Evolutionary conservation across 2,888 invertebrate species (phyloP).

Genomic region (Phortica okadai): DNA sequence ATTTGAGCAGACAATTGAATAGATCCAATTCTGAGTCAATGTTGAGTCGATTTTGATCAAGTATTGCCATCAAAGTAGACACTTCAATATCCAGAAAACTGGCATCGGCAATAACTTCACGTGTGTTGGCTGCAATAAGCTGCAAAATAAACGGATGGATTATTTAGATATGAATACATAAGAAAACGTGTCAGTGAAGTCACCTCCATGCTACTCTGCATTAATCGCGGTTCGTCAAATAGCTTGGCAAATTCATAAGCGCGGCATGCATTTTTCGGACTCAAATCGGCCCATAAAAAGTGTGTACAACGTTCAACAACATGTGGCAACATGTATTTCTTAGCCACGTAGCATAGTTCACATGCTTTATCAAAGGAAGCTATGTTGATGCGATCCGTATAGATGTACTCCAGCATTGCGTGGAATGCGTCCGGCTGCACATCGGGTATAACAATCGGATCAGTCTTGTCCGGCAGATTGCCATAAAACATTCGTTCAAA

Average conservation of each 20-base stretch:
- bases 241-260: conserved; percentile 91
- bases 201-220: conserved; percentile 88
- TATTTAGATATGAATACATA: not conserved
- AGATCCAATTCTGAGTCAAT: conserved; percentile 87
- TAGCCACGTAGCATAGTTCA: conserved; percentile 91
- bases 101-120: conserved; percentile 84
- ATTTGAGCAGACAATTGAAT: conserved; percentile 85
- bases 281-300: conserved; percentile 84
- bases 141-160: not conserved
- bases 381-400: conserved; percentile 87
- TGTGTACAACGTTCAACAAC: conserved; percentile 89
- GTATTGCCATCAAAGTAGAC: conserved; percentile 84
- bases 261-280: conserved; percentile 87
- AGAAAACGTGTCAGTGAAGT: conserved; percentile 16
- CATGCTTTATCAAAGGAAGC: conserved; percentile 91
- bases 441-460: conserved; percentile 88
- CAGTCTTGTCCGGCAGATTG: conserved; percentile 86
- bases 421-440: conserved; percentile 92
- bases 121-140: conserved; percentile 86
- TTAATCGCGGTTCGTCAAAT: conserved; percentile 88
- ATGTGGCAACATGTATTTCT: conserved; percentile 91
- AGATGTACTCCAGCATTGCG: conserved; percentile 89
- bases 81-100: conserved; percentile 88
- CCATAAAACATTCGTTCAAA: conserved; percentile 94
- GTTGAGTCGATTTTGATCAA: conserved; percentile 85